Base-by-base conservation (phyloP, 1,140 invertebrate species). In the Lanistes nyassanus region DNA sequence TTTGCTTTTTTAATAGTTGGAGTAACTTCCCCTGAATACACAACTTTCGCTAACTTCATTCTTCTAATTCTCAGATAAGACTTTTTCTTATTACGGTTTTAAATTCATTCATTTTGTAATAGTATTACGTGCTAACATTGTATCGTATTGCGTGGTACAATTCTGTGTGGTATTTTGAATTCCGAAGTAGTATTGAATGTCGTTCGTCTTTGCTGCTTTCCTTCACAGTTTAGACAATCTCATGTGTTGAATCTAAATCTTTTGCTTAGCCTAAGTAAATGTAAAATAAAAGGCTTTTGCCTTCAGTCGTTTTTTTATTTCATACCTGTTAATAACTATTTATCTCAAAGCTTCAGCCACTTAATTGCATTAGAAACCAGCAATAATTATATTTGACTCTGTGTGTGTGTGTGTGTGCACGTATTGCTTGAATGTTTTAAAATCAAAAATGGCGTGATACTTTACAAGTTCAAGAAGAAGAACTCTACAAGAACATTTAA, bases 321-420 rank as follows among this genome's bases (percentile, higher is more conserved):
- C 23, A 23, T 60, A 23, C 31, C 58, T 60, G n/a, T 60, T 31
- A 26, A 23, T 23, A 9, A 26, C 53, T 55, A 13, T 55, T n/a
- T 55, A 13, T 55, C 53, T 55, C 53, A 16, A 13, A 16, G 13
- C n/a, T n/a, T 55, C 53, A 16, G 13, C n/a, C 53, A 16, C 53
- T 55, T n/a, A 16, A n/a, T n/a, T n/a, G n/a, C n/a, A n/a, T n/a
- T n/a, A n/a, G n/a, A n/a, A n/a, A n/a, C n/a, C n/a, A n/a, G n/a
- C n/a, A n/a, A n/a, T n/a, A n/a, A n/a, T n/a, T n/a, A n/a, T n/a
- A n/a, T n/a, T n/a, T n/a, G n/a, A 31, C n/a, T 4, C n/a, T 62
- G 58, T 62, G 58, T 62, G 58, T 62, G 58, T 62, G 58, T 62
- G 58, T 62, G 58, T 62, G 58, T 62, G 58, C 34, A 31, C 23